A percentile compares a stretch with the other conserved stretches of the same genome.
Evolutionary conservation across 1,140 invertebrate species (phyloP).

Genomic region (Mesaphorura yosii): DNA sequence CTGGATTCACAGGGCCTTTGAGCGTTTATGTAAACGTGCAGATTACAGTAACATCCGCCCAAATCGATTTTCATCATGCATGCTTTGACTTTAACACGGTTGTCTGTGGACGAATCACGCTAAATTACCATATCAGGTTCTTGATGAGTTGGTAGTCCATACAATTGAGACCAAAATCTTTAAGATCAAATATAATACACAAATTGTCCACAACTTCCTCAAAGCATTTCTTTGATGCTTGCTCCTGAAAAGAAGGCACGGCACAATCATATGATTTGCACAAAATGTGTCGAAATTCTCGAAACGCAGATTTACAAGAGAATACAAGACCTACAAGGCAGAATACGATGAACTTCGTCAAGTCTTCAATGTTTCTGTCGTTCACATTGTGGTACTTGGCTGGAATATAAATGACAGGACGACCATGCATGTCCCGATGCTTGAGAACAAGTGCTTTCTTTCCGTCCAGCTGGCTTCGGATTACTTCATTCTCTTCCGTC

Average conservation of each 20-base stretch:
- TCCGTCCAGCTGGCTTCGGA: slow-evolving; percentile 46
- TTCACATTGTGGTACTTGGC: slow-evolving; percentile 59
- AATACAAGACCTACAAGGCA: slow-evolving; percentile 46
- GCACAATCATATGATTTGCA: background rate
- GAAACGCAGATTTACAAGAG: background rate
- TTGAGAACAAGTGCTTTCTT: slow-evolving; percentile 53
- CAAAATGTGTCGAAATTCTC: slow-evolving; percentile 2
- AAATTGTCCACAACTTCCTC: slow-evolving; percentile 65
- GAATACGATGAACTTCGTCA: slow-evolving; percentile 62
- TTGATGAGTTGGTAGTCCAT: slow-evolving; percentile 67
- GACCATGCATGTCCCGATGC: slow-evolving; percentile 54
- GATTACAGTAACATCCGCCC: too few species aligned
- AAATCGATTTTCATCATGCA: too few species aligned
- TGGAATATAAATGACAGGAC: slow-evolving; percentile 62
- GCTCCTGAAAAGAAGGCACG: slow-evolving; percentile 47
- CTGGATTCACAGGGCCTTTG: too few species aligned
- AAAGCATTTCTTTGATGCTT: slow-evolving; percentile 60
- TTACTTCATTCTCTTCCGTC: slow-evolving; percentile 44
- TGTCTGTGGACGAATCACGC: too few species aligned
- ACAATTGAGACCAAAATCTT: slow-evolving; percentile 55
- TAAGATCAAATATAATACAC: slow-evolving; percentile 62
- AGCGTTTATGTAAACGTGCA: too few species aligned
- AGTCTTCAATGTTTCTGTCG: slow-evolving; percentile 56
- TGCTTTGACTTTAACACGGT: too few species aligned
- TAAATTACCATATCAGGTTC: slow-evolving; percentile 60